Conservation (phyloP, 2,888 invertebrate species). For the Megastigmus dorsalis region DNA sequence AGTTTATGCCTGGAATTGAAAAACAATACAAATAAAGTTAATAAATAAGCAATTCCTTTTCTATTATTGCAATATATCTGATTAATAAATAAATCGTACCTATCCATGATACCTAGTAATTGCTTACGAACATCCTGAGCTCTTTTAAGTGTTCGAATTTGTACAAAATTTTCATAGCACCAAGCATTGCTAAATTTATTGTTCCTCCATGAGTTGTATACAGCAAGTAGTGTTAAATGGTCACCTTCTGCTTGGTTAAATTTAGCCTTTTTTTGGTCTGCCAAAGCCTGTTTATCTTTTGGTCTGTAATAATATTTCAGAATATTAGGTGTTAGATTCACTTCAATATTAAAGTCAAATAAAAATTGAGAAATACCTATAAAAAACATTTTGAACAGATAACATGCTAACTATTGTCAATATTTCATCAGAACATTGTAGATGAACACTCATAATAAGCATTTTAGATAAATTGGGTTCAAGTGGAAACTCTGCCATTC, state of each 20-base stretch:
- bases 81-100: slow-evolving; percentile 74
- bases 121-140: slow-evolving; percentile 99
- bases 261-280: slow-evolving; percentile 99
- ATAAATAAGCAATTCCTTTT: slow-evolving; percentile 33
- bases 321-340: no score
- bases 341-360: no score
- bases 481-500: slow-evolving; percentile 99
- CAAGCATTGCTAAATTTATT: slow-evolving; percentile 99
- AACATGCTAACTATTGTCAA: slow-evolving; percentile 99
- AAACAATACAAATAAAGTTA: slow-evolving; percentile 36
- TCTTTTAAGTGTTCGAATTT: slow-evolving; percentile 95
- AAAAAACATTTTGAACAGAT: slow-evolving; percentile 99
- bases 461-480: slow-evolving; percentile 99
- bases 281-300: slow-evolving; percentile 96
- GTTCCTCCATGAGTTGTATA: slow-evolving; percentile 99
- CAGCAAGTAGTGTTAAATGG: slow-evolving; percentile 96
- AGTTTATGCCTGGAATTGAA: slow-evolving; percentile 90
- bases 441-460: slow-evolving; percentile 98
- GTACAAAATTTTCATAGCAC: slow-evolving; percentile 99
- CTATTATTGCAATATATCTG: background rate
- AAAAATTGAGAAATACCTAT: no score
- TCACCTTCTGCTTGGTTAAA: slow-evolving; percentile 99
- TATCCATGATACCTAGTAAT: slow-evolving; percentile 97
- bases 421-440: slow-evolving; percentile 98
- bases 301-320: no score